Conservation (phyloP, 2,797 vertebrate species). For the Siniperca scherzeri region DNA sequence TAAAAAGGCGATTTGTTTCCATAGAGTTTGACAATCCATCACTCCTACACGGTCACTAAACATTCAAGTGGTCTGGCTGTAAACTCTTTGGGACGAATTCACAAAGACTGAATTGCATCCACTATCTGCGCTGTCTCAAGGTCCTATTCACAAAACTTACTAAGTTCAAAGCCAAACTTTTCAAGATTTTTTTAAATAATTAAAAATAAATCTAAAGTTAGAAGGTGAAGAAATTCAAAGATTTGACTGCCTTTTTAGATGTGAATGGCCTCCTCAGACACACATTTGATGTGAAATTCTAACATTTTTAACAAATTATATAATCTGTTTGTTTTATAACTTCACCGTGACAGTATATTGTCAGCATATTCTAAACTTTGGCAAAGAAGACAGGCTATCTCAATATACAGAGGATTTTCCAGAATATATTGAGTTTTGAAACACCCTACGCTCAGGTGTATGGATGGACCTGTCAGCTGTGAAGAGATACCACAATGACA, state of each 20-base stretch:
- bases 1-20: conserved; percentile 14
- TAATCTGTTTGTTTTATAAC: conserved; percentile 21
- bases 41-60: neutral
- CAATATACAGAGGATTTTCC: conserved; percentile 37
- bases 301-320: conserved; percentile 27
- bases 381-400: conserved; percentile 46
- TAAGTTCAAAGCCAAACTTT: neutral
- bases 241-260: neutral
- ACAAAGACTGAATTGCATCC: too few relatives aligned
- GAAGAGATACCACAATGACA: conserved; percentile 67
- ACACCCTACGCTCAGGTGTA: conserved; percentile 42
- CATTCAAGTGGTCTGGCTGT: conserved; percentile 6
- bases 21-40: conserved; percentile 16
- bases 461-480: conserved; percentile 68
- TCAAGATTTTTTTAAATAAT: neutral
- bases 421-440: conserved; percentile 52
- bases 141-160: neutral
- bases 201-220: neutral
- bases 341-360: conserved; percentile 38
- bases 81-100: neutral
- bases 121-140: too few relatives aligned
- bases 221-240: conserved; percentile 6
- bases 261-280: neutral
- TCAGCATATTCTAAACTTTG: conserved; percentile 59
- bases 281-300: conserved; percentile 4